Conservation (phyloP, 1,140 invertebrate genomes). For the Melanaphis sacchari region DNA sequence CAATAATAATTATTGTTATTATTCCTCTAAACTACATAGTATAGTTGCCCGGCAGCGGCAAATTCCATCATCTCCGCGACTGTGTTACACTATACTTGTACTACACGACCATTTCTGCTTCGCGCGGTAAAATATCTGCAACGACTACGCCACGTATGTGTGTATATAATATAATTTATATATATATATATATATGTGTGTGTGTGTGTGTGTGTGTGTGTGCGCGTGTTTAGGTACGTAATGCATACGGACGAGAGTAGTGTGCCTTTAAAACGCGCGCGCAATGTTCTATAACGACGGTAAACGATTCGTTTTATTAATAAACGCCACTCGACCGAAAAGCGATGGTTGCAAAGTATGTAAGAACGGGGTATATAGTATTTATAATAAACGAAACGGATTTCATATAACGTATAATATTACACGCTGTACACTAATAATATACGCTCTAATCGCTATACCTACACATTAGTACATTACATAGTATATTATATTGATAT, state of each 20-base stretch:
- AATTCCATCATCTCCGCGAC: conserved; percentile 14
- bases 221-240: neutral
- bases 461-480: no score
- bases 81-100: conserved; percentile 8
- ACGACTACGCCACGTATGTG: neutral
- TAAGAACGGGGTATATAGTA: neutral
- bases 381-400: neutral
- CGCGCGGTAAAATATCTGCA: neutral
- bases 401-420: neutral
- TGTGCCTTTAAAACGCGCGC: neutral
- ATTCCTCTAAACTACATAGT: conserved; percentile 37
- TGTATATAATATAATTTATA: no score
- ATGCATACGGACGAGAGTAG: neutral
- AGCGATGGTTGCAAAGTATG: neutral
- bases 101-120: conserved; percentile 34
- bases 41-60: neutral
- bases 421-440: neutral
- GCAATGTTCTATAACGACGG: neutral
- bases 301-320: neutral
- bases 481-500: neutral
- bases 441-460: no score
- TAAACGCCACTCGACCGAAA: neutral
- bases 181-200: neutral
- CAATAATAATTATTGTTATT: conserved; percentile 49
- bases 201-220: no score